These are phyloP conservation scores for Enteromius paludinosus DNA, from an alignment of 2,797 vertebrate species.

Conservation along the genomic window DNA sequence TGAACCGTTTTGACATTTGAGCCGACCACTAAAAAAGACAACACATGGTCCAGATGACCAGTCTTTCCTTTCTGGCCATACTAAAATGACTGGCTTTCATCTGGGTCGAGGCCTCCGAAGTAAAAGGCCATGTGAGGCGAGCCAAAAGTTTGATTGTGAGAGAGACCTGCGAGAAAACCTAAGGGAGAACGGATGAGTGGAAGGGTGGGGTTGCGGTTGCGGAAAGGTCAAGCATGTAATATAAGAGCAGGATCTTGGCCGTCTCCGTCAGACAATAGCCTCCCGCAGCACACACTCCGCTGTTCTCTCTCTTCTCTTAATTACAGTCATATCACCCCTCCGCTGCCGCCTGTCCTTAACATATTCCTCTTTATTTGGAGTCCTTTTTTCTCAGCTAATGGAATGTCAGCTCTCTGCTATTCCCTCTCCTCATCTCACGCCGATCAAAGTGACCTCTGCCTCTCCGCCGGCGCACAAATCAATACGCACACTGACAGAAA, in stretches of 20 bases:
- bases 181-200: not conserved
- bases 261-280: slow-evolving; percentile 74
- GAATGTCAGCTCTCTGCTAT: slow-evolving; percentile 87
- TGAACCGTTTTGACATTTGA: slow-evolving; percentile 7
- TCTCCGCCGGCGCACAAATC: slow-evolving; percentile 86
- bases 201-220: slow-evolving; percentile 20
- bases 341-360: slow-evolving; percentile 81
- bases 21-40: not conserved
- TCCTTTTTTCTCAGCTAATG: slow-evolving; percentile 85
- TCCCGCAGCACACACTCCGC: slow-evolving; percentile 68
- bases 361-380: slow-evolving; percentile 87
- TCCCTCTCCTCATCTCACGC: slow-evolving; percentile 81
- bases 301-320: slow-evolving; percentile 82
- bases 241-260: slow-evolving; percentile 73
- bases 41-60: slow-evolving; percentile 6
- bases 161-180: not conserved
- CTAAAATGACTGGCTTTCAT: not conserved
- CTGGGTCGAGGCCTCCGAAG: not conserved
- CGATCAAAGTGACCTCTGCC: slow-evolving; percentile 93
- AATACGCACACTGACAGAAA: slow-evolving; percentile 87
- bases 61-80: not conserved
- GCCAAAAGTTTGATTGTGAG: slow-evolving; percentile 15
- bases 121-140: not conserved
- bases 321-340: slow-evolving; percentile 84
- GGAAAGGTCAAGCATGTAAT: slow-evolving; percentile 81